Evolutionary conservation across 2,797 vertebrate genomes (phyloP).

Genomic region (Leptodactylus fallax): DNA sequence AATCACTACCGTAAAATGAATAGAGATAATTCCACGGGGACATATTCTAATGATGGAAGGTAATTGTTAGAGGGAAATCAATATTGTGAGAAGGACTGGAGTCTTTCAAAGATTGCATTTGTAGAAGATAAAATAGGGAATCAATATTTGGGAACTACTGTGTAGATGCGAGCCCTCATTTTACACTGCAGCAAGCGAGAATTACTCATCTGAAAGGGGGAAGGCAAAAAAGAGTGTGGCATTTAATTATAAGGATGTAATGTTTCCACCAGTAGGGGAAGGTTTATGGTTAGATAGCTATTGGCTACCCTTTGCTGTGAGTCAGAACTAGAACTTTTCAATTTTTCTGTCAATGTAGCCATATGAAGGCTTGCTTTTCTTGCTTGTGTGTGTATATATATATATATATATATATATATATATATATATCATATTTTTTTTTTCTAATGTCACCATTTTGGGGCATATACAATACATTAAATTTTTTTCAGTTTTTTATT

Average conservation of each 20-base stretch:
- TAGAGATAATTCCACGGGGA: slow-evolving; percentile 42
- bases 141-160: slow-evolving; percentile 35
- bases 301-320: too few species aligned
- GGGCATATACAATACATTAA: too few species aligned
- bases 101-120: slow-evolving; percentile 34
- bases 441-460: too few species aligned
- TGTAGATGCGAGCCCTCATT: background rate
- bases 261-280: background rate
- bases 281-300: background rate
- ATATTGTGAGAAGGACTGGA: slow-evolving; percentile 45
- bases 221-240: background rate
- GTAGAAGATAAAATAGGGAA: slow-evolving; percentile 29
- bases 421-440: too few species aligned
- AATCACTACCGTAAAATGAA: slow-evolving; percentile 43
- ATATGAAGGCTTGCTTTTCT: too few species aligned
- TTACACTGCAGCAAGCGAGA: background rate
- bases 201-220: background rate
- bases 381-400: too few species aligned
- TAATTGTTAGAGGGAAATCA: slow-evolving; percentile 53
- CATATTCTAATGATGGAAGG: slow-evolving; percentile 53
- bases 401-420: too few species aligned
- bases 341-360: too few species aligned
- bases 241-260: slow-evolving; percentile 14
- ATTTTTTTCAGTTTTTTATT: too few species aligned
- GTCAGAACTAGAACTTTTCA: too few species aligned